Conservation (phyloP, 1,140 invertebrate genomes). For the Bicyclus anynana region DNA sequence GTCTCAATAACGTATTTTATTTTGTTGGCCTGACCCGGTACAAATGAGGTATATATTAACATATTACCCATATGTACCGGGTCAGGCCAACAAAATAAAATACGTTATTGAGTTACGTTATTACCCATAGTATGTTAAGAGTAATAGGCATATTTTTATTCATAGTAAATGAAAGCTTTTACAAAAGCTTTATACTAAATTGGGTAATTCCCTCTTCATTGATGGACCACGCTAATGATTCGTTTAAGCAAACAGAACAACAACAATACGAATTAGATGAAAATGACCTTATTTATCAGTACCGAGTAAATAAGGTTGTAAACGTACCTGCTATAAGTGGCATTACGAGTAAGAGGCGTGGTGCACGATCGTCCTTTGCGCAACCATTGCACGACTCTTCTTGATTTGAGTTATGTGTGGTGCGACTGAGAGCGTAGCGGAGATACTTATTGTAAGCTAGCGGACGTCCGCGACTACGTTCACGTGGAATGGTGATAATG, state of each 20-base stretch:
- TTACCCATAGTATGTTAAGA: no score
- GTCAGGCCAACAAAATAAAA: no score
- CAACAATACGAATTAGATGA: not conserved
- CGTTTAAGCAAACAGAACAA: not conserved
- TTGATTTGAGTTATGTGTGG: slow-evolving; percentile 14
- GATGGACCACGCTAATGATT: not conserved
- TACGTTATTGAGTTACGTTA: no score
- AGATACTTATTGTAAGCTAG: no score
- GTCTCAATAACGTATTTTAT: no score
- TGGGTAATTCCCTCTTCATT: not conserved
- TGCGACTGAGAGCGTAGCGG: slow-evolving; percentile 13
- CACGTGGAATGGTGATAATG: no score
- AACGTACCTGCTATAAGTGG: slow-evolving; percentile 10
- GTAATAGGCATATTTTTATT: no score
- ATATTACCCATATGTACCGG: no score
- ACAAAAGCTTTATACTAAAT: not conserved
- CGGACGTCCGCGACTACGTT: no score
- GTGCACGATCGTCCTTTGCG: slow-evolving; percentile 24
- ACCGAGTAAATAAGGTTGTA: not conserved
- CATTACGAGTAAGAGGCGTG: slow-evolving; percentile 18
- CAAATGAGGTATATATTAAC: no score
- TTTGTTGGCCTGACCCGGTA: no score
- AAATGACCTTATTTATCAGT: not conserved
- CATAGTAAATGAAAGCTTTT: no score
- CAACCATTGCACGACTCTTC: slow-evolving; percentile 17